A percentile compares a stretch with the other conserved stretches of the same genome.
Evolutionary conservation across 2,888 invertebrate species (phyloP).

Genomic region (Didymodactylos carnosus): DNA sequence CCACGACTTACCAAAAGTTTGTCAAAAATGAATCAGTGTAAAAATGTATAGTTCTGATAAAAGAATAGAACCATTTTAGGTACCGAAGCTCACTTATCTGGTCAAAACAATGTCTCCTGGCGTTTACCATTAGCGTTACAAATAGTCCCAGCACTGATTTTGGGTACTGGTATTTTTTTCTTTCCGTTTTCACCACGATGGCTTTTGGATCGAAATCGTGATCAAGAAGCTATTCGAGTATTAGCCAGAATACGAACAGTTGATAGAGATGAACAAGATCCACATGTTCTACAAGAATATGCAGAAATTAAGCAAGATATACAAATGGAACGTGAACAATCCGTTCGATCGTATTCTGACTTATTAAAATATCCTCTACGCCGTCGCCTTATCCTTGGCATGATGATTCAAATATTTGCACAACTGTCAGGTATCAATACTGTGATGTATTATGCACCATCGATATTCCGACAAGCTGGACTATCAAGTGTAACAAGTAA

Average conservation of each 20-base stretch:
- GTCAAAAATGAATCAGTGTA: too few relatives aligned
- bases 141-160: not conserved
- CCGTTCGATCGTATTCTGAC: not conserved
- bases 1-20: too few relatives aligned
- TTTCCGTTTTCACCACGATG: not conserved
- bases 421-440: not conserved
- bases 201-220: not conserved
- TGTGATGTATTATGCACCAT: not conserved
- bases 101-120: not conserved
- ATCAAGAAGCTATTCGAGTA: not conserved
- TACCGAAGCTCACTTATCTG: not conserved
- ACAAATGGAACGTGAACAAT: not conserved
- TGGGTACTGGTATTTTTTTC: not conserved
- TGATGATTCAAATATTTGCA: not conserved
- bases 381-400: not conserved
- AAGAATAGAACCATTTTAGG: too few relatives aligned
- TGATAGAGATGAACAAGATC: rapidly evolving
- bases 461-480: not conserved
- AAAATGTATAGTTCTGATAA: too few relatives aligned
- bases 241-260: not conserved
- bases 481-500: not conserved
- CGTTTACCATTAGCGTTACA: not conserved
- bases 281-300: not conserved
- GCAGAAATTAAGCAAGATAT: not conserved
- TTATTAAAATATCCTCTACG: not conserved